Conservation (phyloP, 2,888 invertebrate species). For the Dolichomitus sp. region DNA sequence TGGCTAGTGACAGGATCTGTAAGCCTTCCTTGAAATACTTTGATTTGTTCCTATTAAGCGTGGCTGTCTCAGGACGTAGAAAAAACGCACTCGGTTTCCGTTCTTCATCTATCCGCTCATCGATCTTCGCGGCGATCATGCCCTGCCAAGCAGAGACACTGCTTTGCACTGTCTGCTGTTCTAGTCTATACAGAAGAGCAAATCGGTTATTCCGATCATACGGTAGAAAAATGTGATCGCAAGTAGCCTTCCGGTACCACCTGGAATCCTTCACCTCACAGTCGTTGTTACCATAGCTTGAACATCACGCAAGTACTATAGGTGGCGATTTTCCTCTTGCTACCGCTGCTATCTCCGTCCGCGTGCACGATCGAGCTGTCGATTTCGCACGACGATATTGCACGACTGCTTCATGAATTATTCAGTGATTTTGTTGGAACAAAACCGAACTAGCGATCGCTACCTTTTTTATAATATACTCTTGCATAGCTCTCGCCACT, state of each 20-base stretch:
- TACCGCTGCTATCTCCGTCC: background rate
- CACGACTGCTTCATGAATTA: conserved; percentile 38
- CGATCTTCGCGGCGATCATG: conserved; percentile 5
- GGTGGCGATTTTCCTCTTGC: conserved; percentile 1
- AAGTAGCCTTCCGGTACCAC: conserved; percentile 1
- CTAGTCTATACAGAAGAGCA: background rate
- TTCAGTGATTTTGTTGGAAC: conserved; percentile 32
- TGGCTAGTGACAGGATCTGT: background rate
- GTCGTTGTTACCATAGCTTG: background rate
- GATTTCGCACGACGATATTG: conserved; percentile 2
- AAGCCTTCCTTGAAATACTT: background rate
- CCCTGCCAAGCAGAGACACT: background rate
- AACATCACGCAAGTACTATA: background rate
- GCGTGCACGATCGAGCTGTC: conserved; percentile 10
- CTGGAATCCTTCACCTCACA: background rate
- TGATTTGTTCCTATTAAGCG: background rate
- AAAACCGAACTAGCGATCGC: conserved; percentile 22
- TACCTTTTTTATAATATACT: conserved; percentile 12
- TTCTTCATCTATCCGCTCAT: background rate
- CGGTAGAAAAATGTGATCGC: conserved; percentile 2
- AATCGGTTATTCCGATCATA: conserved; percentile 4
- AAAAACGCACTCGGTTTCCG: conserved; percentile 5
- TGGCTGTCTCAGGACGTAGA: background rate
- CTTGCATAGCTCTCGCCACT: conserved; percentile 18
- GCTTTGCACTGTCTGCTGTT: background rate